Evolutionary conservation across 1,140 invertebrate species (phyloP), one percentile per base, ranked within the genome.

Genomic region (Sminthurinus signatus): DNA sequence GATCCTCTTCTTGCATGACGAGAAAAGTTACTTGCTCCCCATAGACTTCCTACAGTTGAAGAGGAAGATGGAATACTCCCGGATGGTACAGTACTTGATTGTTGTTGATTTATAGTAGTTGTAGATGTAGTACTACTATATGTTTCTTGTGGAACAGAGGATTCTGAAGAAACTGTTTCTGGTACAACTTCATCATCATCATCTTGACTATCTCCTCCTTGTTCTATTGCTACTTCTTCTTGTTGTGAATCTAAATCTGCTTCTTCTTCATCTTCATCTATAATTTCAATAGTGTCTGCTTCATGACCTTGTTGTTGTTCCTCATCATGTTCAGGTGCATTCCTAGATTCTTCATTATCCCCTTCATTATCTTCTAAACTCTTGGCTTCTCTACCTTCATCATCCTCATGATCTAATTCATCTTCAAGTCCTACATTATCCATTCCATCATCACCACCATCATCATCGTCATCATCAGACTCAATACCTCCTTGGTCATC

Each of bases 381-480:
- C 27, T 71, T 63, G 10, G 69, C 69, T 39, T 72, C 70, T 59
- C 64, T 32, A 17, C 15, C 56, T 36, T 64, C 60, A 23, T 43
- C 60, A 23, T 42, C 39, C 25, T 64, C 42, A 17, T 31, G 29
- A 54, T 69, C 59, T 42, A 50, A 32, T 29, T 42, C 50, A 57
- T 67, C 48, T 46, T 67, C 70, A 15, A 71, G 52, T 79, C 77
- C 70, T 81, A 80, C 65, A 68, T 65, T 72, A 65, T 72, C 61
- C 60, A 58, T 62, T 48, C 57, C 74, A 54, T 72, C 73, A 48
- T 67, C 72, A 27, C 65, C 72, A 21, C 67, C 71, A 65, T 75
- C 74, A 55, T 75, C 78, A 68, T 77, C 78, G 43, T 79, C 79
- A 64, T 77, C 78, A 57, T 72, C 74, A 43, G 74, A 74, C 10